Evolutionary conservation across 2,797 vertebrate genomes (phyloP), one percentile per base, ranked within the genome.

Genomic region (Cirrhinus mrigala): DNA sequence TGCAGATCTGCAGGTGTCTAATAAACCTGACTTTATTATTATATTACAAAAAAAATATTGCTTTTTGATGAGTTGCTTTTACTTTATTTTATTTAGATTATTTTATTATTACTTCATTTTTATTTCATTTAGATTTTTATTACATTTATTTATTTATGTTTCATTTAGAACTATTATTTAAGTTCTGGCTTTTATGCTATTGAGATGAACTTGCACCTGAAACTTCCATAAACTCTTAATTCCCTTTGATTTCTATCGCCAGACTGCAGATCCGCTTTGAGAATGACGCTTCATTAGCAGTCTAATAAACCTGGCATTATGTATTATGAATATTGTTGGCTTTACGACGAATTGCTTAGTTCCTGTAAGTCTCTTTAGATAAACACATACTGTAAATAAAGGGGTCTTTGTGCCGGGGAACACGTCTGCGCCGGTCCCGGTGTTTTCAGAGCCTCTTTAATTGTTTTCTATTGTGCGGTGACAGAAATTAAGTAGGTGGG

Each of bases 381-480:
- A 24, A 27, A 5, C 22, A 5, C 22, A 24, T 24, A 24, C 12
- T 24, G 58, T 24, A 14, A 60, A 24, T 24, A 11, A 56, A 77
- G 52, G 1, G 24, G 58, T 52, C 22, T 58, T 40, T 78, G 79
- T 58, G 54, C 46, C 62, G 88, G 81, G 89, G 88, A 90, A 71
- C 89, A 77, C n/a, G 80, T 48, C 80, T 73, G 68, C 6, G 6
- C 80, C 18, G 12, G 40, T 73, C 68, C 37, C 5, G 82, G 66
- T 46, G 50, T 88, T 92, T 92, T 93, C 89, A 90, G 85, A 88
- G 90, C 84, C 22, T 14, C 68, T 52, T 58, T 92, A 89, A 94
- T 92, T 91, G 81, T 90, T 89, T 92, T 88, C 91, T 50, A 71
- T 75, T 73, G 48, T 56, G 68, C 12, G 60, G 71, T 71, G 40